Conservation (phyloP, 2,797 vertebrate species). For the Squalus acanthias region DNA sequence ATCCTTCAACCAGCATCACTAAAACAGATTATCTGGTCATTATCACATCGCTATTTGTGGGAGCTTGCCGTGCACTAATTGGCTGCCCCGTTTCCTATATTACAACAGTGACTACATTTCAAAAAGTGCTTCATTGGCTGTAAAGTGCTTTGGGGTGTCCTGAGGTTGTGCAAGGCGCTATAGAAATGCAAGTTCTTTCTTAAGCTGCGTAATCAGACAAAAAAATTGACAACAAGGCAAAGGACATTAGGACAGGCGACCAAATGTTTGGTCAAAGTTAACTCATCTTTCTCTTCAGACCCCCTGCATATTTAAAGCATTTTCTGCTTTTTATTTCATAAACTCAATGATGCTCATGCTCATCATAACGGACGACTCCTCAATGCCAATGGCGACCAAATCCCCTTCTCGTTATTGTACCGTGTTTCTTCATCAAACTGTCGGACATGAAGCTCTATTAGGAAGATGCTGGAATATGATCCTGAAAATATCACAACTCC, state of each 20-base stretch:
- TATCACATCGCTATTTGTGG: background rate
- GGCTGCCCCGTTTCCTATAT: background rate
- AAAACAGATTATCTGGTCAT: background rate
- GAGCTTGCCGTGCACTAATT: background rate
- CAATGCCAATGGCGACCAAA: background rate
- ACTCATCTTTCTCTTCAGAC: background rate
- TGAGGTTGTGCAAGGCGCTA: background rate
- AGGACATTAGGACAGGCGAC: background rate
- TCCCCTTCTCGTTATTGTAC: background rate
- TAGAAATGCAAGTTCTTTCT: constrained; percentile 9
- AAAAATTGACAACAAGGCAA: background rate
- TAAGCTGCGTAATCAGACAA: background rate
- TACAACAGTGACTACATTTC: background rate
- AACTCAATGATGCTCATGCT: background rate
- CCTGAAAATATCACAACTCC: background rate
- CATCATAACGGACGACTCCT: background rate
- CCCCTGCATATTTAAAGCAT: background rate
- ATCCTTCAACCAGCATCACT: too few relatives aligned
- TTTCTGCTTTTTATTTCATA: background rate
- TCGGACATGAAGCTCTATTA: background rate
- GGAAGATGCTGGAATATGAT: background rate
- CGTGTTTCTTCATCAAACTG: background rate
- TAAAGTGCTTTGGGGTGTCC: background rate
- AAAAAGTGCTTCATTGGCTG: background rate
- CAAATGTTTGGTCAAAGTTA: background rate